Evolutionary conservation across 2,113 vertebrate species (phyloP).

Genomic region (Pachypanchax playfairii): DNA sequence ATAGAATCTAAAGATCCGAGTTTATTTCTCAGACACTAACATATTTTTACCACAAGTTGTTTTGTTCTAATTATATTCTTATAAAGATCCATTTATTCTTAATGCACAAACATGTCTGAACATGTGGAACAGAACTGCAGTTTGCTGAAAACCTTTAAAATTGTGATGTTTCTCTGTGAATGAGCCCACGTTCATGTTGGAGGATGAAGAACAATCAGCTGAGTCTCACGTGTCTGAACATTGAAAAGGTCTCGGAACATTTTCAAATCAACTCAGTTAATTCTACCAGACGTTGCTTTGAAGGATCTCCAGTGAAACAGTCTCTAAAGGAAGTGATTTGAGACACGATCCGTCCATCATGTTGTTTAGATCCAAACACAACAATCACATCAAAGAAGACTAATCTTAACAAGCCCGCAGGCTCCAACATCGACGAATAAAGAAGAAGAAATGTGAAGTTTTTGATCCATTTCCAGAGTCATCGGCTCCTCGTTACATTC

Average conservation of each 20-base stretch:
- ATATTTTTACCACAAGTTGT: no score
- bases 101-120: no score
- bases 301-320: background rate
- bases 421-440: background rate
- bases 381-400: background rate
- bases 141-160: no score
- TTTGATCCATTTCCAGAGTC: background rate
- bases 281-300: background rate
- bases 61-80: no score
- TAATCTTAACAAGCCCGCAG: background rate
- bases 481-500: background rate
- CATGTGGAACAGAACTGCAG: no score
- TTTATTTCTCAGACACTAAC: no score
- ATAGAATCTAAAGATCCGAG: no score
- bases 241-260: background rate
- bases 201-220: background rate
- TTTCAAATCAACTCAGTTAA: background rate
- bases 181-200: background rate
- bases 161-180: background rate
- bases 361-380: background rate
- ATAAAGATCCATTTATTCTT: no score
- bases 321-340: background rate
- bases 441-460: background rate
- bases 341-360: background rate
- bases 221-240: background rate